These are phyloP conservation scores for Geophilus truncorum DNA, from an alignment of 2,888 invertebrate species.

Conservation along the genomic window DNA sequence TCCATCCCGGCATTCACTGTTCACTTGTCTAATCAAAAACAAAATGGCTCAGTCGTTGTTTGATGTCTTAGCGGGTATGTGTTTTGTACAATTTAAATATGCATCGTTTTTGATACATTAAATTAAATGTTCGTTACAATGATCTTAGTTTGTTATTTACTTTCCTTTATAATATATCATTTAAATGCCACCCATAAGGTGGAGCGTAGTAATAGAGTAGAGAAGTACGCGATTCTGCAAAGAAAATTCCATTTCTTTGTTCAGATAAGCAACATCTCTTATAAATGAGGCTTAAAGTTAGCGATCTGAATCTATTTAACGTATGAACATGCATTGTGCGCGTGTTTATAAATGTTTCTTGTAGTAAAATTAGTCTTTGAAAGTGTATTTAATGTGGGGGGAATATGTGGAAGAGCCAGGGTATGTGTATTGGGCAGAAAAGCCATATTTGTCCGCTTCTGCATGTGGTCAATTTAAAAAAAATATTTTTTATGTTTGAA, in stretches of 20 bases:
- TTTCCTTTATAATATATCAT: not conserved
- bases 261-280: not conserved
- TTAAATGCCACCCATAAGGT: not conserved
- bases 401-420: conserved; percentile 31
- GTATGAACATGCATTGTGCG: not conserved
- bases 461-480: not conserved
- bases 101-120: not conserved
- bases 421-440: conserved; percentile 29
- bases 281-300: not conserved
- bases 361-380: not conserved
- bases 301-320: not conserved
- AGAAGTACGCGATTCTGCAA: not conserved
- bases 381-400: conserved; percentile 3
- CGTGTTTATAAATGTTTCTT: not conserved
- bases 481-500: not conserved
- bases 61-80: conserved; percentile 36
- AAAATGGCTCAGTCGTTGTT: conserved; percentile 37
- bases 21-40: not conserved
- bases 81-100: not conserved
- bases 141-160: not conserved
- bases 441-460: conserved; percentile 28
- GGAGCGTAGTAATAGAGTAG: not conserved
- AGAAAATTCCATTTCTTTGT: conserved; percentile 11
- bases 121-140: not conserved
- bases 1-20: not conserved